Conservation (phyloP, 2,797 vertebrate genomes). For the Hippopotamyrus pictus region DNA sequence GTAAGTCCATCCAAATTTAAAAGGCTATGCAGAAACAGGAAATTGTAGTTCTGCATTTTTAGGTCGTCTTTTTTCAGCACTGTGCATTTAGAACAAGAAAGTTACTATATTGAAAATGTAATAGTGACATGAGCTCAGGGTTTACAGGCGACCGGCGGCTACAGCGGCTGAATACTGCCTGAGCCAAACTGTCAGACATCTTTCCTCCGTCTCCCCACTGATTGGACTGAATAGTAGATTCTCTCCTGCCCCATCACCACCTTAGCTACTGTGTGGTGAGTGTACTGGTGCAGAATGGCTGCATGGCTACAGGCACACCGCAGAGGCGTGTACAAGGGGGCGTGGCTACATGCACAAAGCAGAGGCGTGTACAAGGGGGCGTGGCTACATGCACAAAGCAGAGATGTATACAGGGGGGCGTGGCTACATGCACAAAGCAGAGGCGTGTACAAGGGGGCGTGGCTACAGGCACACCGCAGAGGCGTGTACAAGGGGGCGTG, state of each 20-base stretch:
- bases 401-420: too few relatives aligned
- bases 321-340: too few relatives aligned
- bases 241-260: too few relatives aligned
- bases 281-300: too few relatives aligned
- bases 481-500: background rate
- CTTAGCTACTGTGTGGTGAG: too few relatives aligned
- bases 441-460: too few relatives aligned
- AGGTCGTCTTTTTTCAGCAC: conserved; percentile 32
- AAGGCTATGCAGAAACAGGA: conserved; percentile 53
- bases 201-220: conserved; percentile 20
- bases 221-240: too few relatives aligned
- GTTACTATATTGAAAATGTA: conserved; percentile 50
- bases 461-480: background rate
- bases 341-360: too few relatives aligned
- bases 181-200: conserved; percentile 19
- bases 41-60: conserved; percentile 50
- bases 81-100: conserved; percentile 50
- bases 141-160: background rate
- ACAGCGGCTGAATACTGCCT: conserved; percentile 28
- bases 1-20: conserved; percentile 40
- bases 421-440: too few relatives aligned
- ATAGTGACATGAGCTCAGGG: conserved; percentile 44
- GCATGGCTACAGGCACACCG: too few relatives aligned
- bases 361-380: too few relatives aligned
- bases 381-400: too few relatives aligned